Evolutionary conservation across 2,888 invertebrate species (phyloP).

Genomic region (Myopa testacea): DNA sequence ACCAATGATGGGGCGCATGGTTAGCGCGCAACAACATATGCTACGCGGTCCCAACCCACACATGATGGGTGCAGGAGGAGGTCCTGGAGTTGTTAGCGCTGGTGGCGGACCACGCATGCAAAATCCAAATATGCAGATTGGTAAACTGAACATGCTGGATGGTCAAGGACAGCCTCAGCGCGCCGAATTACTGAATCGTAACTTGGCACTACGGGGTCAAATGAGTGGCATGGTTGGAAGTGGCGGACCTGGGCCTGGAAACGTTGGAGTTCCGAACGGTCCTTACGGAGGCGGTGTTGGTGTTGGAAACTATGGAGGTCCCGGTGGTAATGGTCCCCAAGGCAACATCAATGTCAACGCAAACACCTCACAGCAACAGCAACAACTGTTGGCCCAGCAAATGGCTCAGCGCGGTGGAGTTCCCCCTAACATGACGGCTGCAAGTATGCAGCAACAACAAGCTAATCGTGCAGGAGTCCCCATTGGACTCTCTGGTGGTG

Average conservation of each 20-base stretch:
- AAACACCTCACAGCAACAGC: conserved; percentile 61
- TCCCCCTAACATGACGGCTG: conserved; percentile 61
- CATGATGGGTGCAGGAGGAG: conserved; percentile 64
- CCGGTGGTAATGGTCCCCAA: conserved; percentile 55
- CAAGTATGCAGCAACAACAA: conserved; percentile 56
- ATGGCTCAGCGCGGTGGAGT: conserved; percentile 62
- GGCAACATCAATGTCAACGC: conserved; percentile 51
- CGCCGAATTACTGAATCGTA: conserved; percentile 50
- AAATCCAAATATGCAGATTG: conserved; percentile 69
- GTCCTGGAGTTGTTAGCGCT: conserved; percentile 57
- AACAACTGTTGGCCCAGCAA: conserved; percentile 63
- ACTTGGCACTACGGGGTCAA: conserved; percentile 59
- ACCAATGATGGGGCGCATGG: conserved; percentile 74
- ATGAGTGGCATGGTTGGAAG: conserved; percentile 62
- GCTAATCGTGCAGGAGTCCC: conserved; percentile 69
- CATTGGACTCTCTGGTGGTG: conserved; percentile 71
- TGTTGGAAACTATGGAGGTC: conserved; percentile 59
- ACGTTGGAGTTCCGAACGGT: conserved; percentile 54
- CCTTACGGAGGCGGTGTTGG: conserved; percentile 63
- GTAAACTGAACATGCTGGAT: conserved; percentile 56
- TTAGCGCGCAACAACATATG: conserved; percentile 64
- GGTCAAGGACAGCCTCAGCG: conserved; percentile 46
- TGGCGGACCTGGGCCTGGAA: conserved; percentile 41
- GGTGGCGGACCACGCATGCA: conserved; percentile 73
- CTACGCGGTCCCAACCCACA: conserved; percentile 67